A percentile compares a stretch with the other conserved stretches of the same genome.
Conservation (phyloP, 2,888 invertebrate species). For the Ischnura elegans region DNA sequence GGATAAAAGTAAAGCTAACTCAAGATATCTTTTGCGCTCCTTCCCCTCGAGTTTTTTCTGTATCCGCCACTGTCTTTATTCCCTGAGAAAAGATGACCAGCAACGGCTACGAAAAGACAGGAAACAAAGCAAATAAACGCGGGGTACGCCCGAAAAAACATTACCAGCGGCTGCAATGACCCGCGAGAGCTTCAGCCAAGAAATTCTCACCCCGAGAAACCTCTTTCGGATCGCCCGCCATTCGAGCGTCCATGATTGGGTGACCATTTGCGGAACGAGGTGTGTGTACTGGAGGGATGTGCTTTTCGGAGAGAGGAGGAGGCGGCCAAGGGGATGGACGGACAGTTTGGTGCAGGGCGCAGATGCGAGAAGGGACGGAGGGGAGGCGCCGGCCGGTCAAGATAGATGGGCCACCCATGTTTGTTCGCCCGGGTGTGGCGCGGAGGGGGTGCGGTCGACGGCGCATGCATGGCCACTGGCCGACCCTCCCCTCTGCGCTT, state of each 20-base stretch:
- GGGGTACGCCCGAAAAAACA: no score
- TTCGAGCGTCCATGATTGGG: slow-evolving; percentile 16
- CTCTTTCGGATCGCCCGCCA: neutral
- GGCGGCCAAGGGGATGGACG: neutral
- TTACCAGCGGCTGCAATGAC: no score
- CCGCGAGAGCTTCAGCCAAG: no score
- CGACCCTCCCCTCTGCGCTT: neutral
- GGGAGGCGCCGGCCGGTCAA: slow-evolving; percentile 28
- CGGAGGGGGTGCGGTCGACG: neutral
- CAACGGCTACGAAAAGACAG: no score
- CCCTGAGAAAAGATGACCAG: no score
- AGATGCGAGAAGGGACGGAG: slow-evolving; percentile 2
- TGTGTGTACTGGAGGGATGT: slow-evolving; percentile 24
- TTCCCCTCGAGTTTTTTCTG: no score
- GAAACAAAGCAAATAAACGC: no score
- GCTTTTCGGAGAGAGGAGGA: neutral
- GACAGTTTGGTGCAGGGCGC: slow-evolving; percentile 38
- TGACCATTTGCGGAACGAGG: neutral
- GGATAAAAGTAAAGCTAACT: no score
- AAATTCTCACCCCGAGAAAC: no score
- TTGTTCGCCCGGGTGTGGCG: neutral
- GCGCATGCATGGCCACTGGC: slow-evolving; percentile 27
- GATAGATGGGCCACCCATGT: slow-evolving; percentile 19
- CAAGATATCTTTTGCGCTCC: no score
- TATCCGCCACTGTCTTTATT: no score